phyloP scores from a whole-genome alignment of 2,888 invertebrate genomes.

The Creontiades dilutus region DNA sequence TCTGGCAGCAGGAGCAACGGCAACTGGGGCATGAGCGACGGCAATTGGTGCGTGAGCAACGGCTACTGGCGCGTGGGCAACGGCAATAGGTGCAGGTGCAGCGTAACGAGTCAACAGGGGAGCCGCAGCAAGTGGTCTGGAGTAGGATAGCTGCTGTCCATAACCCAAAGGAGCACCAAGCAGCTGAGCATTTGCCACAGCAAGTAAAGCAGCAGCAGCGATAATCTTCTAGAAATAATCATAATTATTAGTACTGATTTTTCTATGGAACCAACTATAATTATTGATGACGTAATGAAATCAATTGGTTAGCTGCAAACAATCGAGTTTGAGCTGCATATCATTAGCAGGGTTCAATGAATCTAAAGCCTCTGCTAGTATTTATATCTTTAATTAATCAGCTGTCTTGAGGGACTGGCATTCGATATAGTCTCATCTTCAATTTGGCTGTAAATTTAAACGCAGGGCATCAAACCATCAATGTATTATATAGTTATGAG shows the following conservation, averaged over 20 bases:
- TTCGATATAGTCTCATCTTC: too few relatives aligned
- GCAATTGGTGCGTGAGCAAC: slow-evolving; percentile 56
- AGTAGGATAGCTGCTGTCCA: background rate
- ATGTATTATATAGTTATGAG: too few relatives aligned
- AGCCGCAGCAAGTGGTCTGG: slow-evolving; percentile 48
- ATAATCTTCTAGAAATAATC: slow-evolving; percentile 49
- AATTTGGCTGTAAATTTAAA: too few relatives aligned
- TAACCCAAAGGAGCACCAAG: slow-evolving; percentile 32
- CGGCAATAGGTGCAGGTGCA: slow-evolving; percentile 9
- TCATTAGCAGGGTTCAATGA: too few relatives aligned
- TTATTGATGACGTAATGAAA: too few relatives aligned
- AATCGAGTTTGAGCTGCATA: too few relatives aligned
- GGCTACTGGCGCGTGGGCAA: background rate
- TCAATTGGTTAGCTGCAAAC: too few relatives aligned
- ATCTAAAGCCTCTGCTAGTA: too few relatives aligned
- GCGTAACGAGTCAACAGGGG: background rate
- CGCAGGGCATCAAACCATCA: too few relatives aligned
- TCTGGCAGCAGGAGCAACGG: slow-evolving; percentile 62
- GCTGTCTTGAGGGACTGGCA: too few relatives aligned
- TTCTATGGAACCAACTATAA: too few relatives aligned
- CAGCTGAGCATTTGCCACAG: slow-evolving; percentile 59
- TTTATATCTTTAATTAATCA: too few relatives aligned
- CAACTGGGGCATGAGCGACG: slow-evolving; percentile 57
- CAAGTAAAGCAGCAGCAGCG: slow-evolving; percentile 52
- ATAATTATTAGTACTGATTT: background rate